A percentile compares a stretch with the other conserved stretches of the same genome.
These are phyloP conservation scores for Zoroaster sp. DNA, from an alignment of 53 echinoderm and acorn worm species.

Conservation along the genomic window DNA sequence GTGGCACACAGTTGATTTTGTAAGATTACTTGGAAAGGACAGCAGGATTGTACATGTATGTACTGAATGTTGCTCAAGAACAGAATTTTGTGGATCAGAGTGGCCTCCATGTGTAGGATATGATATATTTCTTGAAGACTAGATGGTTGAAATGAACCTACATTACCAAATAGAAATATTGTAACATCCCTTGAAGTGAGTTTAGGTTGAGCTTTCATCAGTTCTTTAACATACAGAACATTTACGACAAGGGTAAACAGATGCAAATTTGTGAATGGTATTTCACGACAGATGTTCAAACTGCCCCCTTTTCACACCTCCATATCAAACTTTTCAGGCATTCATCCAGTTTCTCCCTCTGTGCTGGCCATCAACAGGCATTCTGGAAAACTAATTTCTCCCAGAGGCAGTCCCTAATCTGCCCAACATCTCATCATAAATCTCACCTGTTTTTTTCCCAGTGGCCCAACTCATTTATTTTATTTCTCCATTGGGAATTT, in stretches of 20 bases:
- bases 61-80: too few species aligned
- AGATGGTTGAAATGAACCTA: too few species aligned
- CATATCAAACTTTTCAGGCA: background rate
- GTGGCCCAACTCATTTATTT: constrained; percentile 14
- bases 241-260: background rate
- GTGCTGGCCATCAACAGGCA: constrained; percentile 11
- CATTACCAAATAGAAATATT: too few species aligned
- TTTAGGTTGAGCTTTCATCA: too few species aligned
- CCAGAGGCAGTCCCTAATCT: background rate
- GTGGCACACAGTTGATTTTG: too few species aligned
- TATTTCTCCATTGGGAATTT: background rate
- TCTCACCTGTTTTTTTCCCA: background rate
- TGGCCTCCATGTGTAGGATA: too few species aligned
- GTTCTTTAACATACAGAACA: background rate
- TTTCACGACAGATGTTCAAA: background rate
- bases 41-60: too few species aligned
- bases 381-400: background rate
- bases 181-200: too few species aligned
- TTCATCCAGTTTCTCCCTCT: background rate
- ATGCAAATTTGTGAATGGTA: constrained; percentile 5
- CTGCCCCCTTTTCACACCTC: background rate
- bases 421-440: background rate
- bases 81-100: too few species aligned
- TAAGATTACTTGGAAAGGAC: too few species aligned
- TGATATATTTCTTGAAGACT: too few species aligned